A percentile compares a stretch with the other conserved stretches of the same genome.
Evolutionary conservation across 92 coral and sea anemone genomes (phyloP).

Genomic region (Montipora capitata): DNA sequence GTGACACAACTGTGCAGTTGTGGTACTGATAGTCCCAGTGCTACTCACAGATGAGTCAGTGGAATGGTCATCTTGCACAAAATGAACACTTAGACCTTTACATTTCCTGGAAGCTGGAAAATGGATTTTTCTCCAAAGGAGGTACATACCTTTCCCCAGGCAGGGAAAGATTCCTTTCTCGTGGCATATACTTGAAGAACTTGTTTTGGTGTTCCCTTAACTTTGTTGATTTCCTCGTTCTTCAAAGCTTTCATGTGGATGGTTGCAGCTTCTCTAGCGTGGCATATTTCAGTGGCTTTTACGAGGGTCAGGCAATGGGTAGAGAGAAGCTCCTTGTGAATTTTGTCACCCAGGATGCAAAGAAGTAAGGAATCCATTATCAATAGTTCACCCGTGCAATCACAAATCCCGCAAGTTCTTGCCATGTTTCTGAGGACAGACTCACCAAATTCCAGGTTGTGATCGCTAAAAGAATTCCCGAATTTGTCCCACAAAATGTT

Average conservation of each 20-base stretch:
- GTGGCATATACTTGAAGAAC: neutral
- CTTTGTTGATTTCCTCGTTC: constrained; percentile 20
- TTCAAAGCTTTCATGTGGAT: constrained; percentile 28
- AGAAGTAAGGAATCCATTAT: constrained; percentile 31
- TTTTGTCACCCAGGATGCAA: constrained; percentile 32
- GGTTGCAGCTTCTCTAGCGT: constrained; percentile 20
- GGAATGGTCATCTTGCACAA: neutral
- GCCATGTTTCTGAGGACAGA: constrained; percentile 28
- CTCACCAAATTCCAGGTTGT: constrained; percentile 22
- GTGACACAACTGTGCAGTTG: neutral
- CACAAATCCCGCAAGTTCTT: constrained; percentile 27
- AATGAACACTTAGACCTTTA: neutral
- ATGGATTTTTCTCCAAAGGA: constrained; percentile 28
- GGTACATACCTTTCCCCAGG: constrained; percentile 18
- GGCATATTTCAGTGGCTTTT: constrained; percentile 17
- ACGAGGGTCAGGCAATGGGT: constrained; percentile 9
- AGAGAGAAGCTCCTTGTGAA: constrained; percentile 11
- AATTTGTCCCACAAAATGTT: constrained; percentile 17
- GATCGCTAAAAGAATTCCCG: constrained; percentile 29
- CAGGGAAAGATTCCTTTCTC: constrained; percentile 19
- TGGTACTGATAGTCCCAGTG: neutral
- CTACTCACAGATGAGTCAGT: constrained; percentile 17
- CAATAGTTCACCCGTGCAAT: constrained; percentile 13
- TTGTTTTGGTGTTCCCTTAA: neutral
- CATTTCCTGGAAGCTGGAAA: constrained; percentile 9